These are phyloP conservation scores for Chrysina gloriosa DNA, from an alignment of 2,888 invertebrate species.

Conservation along the genomic window DNA sequence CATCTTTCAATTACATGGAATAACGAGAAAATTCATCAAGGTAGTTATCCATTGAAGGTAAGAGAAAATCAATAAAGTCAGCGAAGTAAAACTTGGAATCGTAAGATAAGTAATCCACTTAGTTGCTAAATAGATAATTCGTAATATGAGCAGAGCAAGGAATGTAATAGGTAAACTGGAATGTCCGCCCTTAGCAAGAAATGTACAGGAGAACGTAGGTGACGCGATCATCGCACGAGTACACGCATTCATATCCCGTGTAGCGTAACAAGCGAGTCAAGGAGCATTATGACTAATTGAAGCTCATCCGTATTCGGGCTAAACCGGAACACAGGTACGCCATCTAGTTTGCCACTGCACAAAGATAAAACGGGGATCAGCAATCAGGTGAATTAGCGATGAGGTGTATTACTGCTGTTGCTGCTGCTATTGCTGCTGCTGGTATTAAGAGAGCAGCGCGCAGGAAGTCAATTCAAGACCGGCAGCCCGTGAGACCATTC, in stretches of 20 bases:
- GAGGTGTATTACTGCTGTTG: slow-evolving; percentile 46
- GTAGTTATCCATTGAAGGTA: no score
- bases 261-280: slow-evolving; percentile 57
- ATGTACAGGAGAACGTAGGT: slow-evolving; percentile 11
- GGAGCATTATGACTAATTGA: slow-evolving; percentile 62
- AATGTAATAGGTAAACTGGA: slow-evolving; percentile 17
- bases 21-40: no score
- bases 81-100: no score
- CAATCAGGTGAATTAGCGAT: slow-evolving; percentile 62
- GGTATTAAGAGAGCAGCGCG: slow-evolving; percentile 63
- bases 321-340: slow-evolving; percentile 53
- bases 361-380: slow-evolving; percentile 62
- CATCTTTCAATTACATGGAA: no score
- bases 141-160: not conserved
- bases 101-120: slow-evolving; percentile 24
- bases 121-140: slow-evolving; percentile 21
- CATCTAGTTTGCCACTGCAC: slow-evolving; percentile 57
- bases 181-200: slow-evolving; percentile 7
- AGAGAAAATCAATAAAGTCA: no score
- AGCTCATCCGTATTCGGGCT: slow-evolving; percentile 60
- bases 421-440: slow-evolving; percentile 7
- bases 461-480: slow-evolving; percentile 58
- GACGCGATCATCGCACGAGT: slow-evolving; percentile 40
- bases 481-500: slow-evolving; percentile 60
- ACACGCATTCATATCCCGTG: slow-evolving; percentile 48